These are phyloP conservation scores for Acanthopleura granulata DNA, from an alignment of 2,888 invertebrate species.

Conservation along the genomic window DNA sequence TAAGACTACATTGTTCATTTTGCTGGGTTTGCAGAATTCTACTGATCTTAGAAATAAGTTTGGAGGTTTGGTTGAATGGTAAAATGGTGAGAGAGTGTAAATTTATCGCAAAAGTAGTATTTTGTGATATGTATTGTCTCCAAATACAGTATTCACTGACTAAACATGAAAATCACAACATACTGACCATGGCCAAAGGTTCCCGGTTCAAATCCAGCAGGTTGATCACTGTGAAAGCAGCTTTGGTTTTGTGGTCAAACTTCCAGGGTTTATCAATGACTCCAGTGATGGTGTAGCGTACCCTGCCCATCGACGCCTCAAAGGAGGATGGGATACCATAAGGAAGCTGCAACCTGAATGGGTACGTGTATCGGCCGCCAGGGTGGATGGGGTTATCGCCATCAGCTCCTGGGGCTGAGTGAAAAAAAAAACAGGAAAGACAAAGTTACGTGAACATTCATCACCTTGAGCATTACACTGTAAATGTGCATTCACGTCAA, in stretches of 20 bases:
- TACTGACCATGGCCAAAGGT: constrained; percentile 54
- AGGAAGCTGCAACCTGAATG: constrained; percentile 83
- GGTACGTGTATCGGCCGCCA: constrained; percentile 81
- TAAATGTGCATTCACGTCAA: too few species aligned
- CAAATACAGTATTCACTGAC: too few species aligned
- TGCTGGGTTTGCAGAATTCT: too few species aligned
- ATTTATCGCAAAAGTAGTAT: too few species aligned
- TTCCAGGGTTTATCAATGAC: constrained; percentile 86
- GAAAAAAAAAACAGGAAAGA: not conserved
- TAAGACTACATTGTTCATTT: too few species aligned
- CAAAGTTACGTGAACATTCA: too few species aligned
- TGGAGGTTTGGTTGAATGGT: too few species aligned
- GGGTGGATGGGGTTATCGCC: constrained; percentile 71
- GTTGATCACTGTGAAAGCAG: constrained; percentile 85
- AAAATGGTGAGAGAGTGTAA: too few species aligned
- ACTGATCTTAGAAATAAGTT: too few species aligned
- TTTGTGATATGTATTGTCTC: too few species aligned
- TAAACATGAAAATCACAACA: not conserved
- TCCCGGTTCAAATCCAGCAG: constrained; percentile 82
- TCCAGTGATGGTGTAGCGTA: constrained; percentile 86
- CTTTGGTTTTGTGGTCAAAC: constrained; percentile 86
- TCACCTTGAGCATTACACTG: too few species aligned
- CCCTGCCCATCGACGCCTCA: constrained; percentile 73
- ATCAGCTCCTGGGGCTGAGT: constrained; percentile 27
- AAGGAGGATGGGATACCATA: constrained; percentile 65